Evolutionary conservation across 2,888 invertebrate species (phyloP).

Genomic region (Ophion ellenae): DNA sequence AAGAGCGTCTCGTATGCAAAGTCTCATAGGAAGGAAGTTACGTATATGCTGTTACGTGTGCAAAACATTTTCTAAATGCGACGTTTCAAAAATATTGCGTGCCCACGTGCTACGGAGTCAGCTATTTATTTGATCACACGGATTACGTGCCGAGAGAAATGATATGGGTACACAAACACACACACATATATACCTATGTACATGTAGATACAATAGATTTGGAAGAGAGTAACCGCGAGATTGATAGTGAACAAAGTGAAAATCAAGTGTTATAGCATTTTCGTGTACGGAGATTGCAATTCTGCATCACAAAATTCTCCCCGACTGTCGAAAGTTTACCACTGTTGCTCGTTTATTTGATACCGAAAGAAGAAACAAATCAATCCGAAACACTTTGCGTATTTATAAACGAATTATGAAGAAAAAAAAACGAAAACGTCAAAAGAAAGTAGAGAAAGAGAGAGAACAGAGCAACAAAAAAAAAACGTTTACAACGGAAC

Average conservation of each 20-base stretch:
- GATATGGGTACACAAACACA: conserved; percentile 21
- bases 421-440: conserved; percentile 16
- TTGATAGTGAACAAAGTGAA: conserved; percentile 29
- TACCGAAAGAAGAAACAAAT: conserved; percentile 7
- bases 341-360: conserved; percentile 46
- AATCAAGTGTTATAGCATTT: conserved; percentile 29
- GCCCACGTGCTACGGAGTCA: not conserved
- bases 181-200: too few species aligned
- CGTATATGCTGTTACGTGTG: conserved; percentile 34
- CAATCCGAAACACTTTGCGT: conserved; percentile 33
- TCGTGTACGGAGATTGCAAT: conserved; percentile 45
- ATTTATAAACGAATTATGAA: not conserved
- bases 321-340: conserved; percentile 50
- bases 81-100: conserved; percentile 27
- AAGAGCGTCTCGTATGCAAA: not conserved
- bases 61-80: conserved; percentile 38
- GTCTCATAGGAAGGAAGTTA: not conserved
- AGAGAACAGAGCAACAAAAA: conserved; percentile 54
- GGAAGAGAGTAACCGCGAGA: conserved; percentile 23
- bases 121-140: conserved; percentile 52
- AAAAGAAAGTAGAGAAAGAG: conserved; percentile 51
- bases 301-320: conserved; percentile 46
- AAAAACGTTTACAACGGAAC: conserved; percentile 73
- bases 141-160: conserved; percentile 25
- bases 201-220: not conserved